Evolutionary conservation across 2,113 vertebrate genomes (phyloP).

Genomic region (Sapayoa aenigma): DNA sequence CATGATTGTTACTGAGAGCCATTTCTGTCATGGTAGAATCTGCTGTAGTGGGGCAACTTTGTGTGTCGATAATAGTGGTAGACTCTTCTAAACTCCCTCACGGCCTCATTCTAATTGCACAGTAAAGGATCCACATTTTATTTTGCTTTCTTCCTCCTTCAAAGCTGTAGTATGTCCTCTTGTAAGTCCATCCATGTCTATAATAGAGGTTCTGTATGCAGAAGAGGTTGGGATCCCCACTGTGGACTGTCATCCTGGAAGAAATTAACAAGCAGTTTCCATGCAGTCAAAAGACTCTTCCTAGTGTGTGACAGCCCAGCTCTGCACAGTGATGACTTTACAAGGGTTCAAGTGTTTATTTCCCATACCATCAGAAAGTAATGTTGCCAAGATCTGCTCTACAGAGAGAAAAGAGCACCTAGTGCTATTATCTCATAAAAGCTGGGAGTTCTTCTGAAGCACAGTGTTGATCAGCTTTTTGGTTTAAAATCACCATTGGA

Average conservation of each 20-base stretch:
- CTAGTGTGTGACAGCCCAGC: not conserved
- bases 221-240: not conserved
- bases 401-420: not conserved
- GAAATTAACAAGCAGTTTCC: not conserved
- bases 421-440: not conserved
- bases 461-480: not conserved
- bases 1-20: not conserved
- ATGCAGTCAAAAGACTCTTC: not conserved
- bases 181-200: not conserved
- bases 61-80: not conserved
- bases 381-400: not conserved
- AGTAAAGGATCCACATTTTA: not conserved
- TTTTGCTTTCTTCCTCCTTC: not conserved
- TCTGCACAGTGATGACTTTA: not conserved
- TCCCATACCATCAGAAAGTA: not conserved
- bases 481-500: not conserved
- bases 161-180: not conserved
- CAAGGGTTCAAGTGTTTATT: not conserved
- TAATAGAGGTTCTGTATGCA: not conserved
- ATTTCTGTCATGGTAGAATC: not conserved
- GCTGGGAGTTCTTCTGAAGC: not conserved
- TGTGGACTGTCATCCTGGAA: not conserved
- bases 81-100: not conserved
- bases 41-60: not conserved
- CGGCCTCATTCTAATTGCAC: not conserved